Evolutionary conservation across 2,797 vertebrate species (phyloP).

Genomic region (Gallinago stenura): DNA sequence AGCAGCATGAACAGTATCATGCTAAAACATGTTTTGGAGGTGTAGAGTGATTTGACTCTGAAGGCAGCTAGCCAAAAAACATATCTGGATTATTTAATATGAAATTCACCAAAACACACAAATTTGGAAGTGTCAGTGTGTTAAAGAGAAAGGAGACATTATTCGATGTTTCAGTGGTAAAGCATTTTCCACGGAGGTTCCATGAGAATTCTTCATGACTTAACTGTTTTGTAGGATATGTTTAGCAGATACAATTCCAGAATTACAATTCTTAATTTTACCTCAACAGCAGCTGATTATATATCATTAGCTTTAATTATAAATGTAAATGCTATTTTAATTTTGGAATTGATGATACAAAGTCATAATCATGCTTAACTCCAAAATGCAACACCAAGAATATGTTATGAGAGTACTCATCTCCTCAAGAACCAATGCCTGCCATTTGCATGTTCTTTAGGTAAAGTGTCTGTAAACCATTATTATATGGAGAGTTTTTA

Average conservation of each 20-base stretch:
- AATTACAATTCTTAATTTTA: not conserved
- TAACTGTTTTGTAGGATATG: not conserved
- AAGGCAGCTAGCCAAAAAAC: not conserved
- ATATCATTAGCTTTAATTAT: not conserved
- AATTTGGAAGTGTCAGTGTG: not conserved
- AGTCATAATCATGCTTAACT: not conserved
- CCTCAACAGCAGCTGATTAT: not conserved
- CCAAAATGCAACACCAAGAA: not conserved
- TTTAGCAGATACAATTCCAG: not conserved
- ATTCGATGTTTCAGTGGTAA: accelerated
- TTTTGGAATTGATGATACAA: not conserved
- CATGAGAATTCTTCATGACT: not conserved
- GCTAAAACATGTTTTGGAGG: not conserved
- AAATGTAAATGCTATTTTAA: not conserved
- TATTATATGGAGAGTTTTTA: not conserved
- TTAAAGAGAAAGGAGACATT: not conserved
- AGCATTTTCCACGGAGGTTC: not conserved
- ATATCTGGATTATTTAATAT: not conserved
- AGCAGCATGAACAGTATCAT: not conserved
- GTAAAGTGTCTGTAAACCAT: not conserved
- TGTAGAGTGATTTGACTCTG: not conserved
- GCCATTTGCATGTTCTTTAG: not conserved
- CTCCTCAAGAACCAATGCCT: not conserved
- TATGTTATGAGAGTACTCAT: not conserved
- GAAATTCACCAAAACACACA: not conserved